Percentiles rank a stretch among this genome's conserved stretches.
Conservation (phyloP, 2,888 invertebrate genomes). For the Phymatocera aterrima region DNA sequence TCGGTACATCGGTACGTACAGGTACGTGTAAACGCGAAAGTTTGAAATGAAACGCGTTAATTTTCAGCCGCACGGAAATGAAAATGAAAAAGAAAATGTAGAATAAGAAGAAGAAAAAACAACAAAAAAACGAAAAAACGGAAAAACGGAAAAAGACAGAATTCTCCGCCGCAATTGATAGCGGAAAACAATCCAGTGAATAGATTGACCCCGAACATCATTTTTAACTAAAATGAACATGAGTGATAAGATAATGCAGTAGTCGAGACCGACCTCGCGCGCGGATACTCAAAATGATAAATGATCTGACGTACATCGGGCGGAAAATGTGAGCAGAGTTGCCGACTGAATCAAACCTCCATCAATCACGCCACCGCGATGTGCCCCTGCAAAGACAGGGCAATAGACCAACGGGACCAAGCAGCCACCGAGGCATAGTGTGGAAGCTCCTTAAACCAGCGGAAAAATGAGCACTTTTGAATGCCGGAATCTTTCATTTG, state of each 20-base stretch:
- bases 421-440: conserved; percentile 8
- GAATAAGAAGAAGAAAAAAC: no score
- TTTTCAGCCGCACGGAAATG: not conserved
- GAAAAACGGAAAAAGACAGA: no score
- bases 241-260: conserved; percentile 42
- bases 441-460: conserved; percentile 43
- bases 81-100: no score
- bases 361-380: conserved; percentile 64
- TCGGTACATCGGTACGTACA: not conserved
- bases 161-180: not conserved
- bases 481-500: conserved; percentile 52
- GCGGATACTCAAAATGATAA: conserved; percentile 62
- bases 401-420: conserved; percentile 25
- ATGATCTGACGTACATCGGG: conserved; percentile 64
- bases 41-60: not conserved
- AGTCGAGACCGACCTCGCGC: not conserved
- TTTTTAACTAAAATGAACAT: conserved; percentile 40
- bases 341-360: conserved; percentile 69
- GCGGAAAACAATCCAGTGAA: not conserved
- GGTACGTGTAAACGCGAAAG: not conserved
- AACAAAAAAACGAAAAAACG: no score
- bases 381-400: conserved; percentile 35
- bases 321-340: conserved; percentile 66
- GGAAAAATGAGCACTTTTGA: conserved; percentile 50
- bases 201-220: conserved; percentile 12